Conservation (phyloP, 2,888 invertebrate genomes). For the Scaptomyza flava region DNA sequence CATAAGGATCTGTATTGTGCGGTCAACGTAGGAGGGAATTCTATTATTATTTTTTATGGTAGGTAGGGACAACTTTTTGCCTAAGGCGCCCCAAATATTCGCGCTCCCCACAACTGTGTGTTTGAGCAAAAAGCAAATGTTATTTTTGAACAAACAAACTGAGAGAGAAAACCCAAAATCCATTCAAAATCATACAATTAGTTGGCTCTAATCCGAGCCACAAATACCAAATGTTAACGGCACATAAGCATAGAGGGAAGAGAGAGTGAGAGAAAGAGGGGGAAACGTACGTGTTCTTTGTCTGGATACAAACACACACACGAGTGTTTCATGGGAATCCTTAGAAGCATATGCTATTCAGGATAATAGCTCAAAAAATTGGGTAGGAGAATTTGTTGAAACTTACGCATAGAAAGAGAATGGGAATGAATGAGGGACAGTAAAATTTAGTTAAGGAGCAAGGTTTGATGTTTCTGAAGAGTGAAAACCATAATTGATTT, state of each 20-base stretch:
- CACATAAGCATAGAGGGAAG: background rate
- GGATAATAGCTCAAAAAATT: slow-evolving; percentile 26
- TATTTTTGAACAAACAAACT: slow-evolving; percentile 72
- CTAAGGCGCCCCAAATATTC: slow-evolving; percentile 4
- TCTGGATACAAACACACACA: slow-evolving; percentile 42
- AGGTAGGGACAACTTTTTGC: slow-evolving; percentile 7
- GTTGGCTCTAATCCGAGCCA: slow-evolving; percentile 74
- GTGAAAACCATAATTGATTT: background rate
- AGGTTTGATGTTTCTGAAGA: slow-evolving; percentile 11
- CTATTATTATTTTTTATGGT: background rate
- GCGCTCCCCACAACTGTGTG: slow-evolving; percentile 29
- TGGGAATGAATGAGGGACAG: background rate
- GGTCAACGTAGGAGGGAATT: slow-evolving; percentile 11
- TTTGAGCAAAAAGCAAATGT: slow-evolving; percentile 64
- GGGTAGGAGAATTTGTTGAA: slow-evolving; percentile 2
- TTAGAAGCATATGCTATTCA: slow-evolving; percentile 53
- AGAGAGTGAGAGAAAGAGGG: background rate
- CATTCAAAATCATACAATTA: slow-evolving; percentile 79
- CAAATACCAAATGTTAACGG: slow-evolving; percentile 55
- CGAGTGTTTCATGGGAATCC: slow-evolving; percentile 55
- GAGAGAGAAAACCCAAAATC: slow-evolving; percentile 65
- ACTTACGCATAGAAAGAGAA: background rate
- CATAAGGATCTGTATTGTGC: background rate
- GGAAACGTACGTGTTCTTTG: slow-evolving; percentile 47
- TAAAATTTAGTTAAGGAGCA: background rate